Evolutionary conservation across 2,797 vertebrate genomes (phyloP).

Genomic region (Cryptoprocta ferox): DNA sequence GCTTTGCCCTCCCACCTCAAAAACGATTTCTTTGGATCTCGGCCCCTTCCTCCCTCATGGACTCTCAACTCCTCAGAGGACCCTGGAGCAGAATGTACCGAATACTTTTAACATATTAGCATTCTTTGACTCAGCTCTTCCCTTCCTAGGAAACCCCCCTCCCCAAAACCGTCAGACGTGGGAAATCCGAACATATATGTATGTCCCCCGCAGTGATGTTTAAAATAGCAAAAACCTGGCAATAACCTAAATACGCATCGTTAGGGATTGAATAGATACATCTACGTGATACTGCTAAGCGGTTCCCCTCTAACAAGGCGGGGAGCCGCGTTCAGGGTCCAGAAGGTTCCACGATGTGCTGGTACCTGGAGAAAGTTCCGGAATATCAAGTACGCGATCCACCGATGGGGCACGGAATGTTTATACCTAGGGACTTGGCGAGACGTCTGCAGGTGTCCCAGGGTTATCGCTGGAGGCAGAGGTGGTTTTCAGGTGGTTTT

Average conservation of each 20-base stretch:
- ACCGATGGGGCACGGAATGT: fast-evolving
- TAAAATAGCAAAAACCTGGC: background rate
- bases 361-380: background rate
- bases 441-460: background rate
- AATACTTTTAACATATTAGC: background rate
- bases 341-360: background rate
- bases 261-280: fast-evolving
- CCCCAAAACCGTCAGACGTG: background rate
- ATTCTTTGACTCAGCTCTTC: background rate
- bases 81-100: fast-evolving
- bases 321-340: fast-evolving
- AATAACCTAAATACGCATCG: fast-evolving
- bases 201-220: background rate
- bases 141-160: background rate
- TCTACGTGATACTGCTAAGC: fast-evolving
- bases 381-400: no score
- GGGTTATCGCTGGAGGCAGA: background rate
- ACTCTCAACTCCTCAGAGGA: background rate
- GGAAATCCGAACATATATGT: background rate
- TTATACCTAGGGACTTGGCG: fast-evolving
- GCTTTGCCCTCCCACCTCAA: background rate
- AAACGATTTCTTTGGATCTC: background rate
- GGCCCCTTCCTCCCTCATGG: fast-evolving
- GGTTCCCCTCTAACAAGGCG: background rate
- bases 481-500: fast-evolving